Evolutionary conservation across 2,888 invertebrate species (phyloP).

Genomic region (Orthonevra nobilis): DNA sequence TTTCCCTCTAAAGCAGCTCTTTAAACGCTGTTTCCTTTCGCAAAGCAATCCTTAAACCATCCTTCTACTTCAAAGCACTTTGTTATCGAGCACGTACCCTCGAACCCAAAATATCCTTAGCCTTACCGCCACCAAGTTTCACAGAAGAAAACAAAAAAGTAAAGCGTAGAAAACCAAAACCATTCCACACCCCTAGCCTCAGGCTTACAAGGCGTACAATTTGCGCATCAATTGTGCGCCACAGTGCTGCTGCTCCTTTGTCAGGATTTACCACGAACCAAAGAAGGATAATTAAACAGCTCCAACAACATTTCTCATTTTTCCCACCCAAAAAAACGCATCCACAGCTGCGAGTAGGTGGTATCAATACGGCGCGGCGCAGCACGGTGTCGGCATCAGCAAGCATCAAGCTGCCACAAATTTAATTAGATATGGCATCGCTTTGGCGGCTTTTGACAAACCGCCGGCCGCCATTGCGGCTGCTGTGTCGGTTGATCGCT

Average conservation of each 20-base stretch:
- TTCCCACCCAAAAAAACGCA: slow-evolving; percentile 5
- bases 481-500: neutral
- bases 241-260: slow-evolving; percentile 42
- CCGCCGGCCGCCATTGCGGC: slow-evolving; percentile 36
- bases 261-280: slow-evolving; percentile 37
- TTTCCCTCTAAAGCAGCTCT: neutral
- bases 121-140: neutral
- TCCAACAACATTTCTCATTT: slow-evolving; percentile 38
- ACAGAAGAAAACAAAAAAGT: neutral
- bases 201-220: slow-evolving; percentile 37
- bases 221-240: slow-evolving; percentile 55
- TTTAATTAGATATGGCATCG: slow-evolving; percentile 64
- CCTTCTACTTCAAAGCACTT: slow-evolving; percentile 27
- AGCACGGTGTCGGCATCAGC: neutral
- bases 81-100: slow-evolving; percentile 17
- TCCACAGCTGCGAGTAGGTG: slow-evolving; percentile 10
- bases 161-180: no score
- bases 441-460: slow-evolving; percentile 66
- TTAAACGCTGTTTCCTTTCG: neutral
- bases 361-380: slow-evolving; percentile 35
- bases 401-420: slow-evolving; percentile 59
- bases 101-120: neutral
- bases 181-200: slow-evolving; percentile 17
- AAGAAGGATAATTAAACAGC: slow-evolving; percentile 56
- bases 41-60: neutral